These are phyloP conservation scores for Drosophila truncata DNA, from an alignment of 1,140 invertebrate genomes.

Conservation along the genomic window DNA sequence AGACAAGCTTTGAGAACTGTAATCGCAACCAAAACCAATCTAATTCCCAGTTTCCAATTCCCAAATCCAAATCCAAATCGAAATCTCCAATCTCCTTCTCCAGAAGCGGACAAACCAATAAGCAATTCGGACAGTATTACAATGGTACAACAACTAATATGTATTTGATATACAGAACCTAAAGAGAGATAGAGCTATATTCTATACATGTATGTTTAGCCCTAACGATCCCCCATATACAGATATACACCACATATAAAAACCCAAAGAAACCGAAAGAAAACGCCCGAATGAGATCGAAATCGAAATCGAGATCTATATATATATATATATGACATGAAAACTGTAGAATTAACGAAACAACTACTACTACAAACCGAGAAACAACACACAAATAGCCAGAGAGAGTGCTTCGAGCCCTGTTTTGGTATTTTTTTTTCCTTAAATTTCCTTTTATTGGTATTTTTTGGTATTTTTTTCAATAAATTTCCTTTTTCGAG, in stretches of 20 bases:
- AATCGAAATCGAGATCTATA: constrained; percentile 20
- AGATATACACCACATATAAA: constrained; percentile 18
- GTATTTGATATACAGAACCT: constrained; percentile 26
- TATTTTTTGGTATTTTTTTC: too few relatives aligned
- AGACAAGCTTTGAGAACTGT: constrained; percentile 85
- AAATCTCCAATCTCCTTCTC: constrained; percentile 23
- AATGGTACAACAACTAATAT: constrained; percentile 51
- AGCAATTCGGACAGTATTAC: constrained; percentile 68
- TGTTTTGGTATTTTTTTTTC: too few relatives aligned
- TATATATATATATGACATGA: constrained; percentile 7
- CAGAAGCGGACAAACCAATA: constrained; percentile 36
- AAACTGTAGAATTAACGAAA: constrained; percentile 18
- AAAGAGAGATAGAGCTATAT: constrained; percentile 53
- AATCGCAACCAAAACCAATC: constrained; percentile 38
- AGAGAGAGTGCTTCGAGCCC: constrained; percentile 46
- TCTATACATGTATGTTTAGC: constrained; percentile 62
- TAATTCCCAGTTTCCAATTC: not conserved
- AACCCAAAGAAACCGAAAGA: not conserved
- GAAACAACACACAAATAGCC: constrained; percentile 45
- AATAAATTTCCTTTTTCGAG: too few relatives aligned
- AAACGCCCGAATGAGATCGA: not conserved
- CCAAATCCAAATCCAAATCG: not conserved
- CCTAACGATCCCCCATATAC: constrained; percentile 31
- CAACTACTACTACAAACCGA: constrained; percentile 34
- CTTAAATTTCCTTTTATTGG: too few relatives aligned